Base-by-base conservation (phyloP, 2,888 invertebrate species). In the Crocallis elinguaria region DNA sequence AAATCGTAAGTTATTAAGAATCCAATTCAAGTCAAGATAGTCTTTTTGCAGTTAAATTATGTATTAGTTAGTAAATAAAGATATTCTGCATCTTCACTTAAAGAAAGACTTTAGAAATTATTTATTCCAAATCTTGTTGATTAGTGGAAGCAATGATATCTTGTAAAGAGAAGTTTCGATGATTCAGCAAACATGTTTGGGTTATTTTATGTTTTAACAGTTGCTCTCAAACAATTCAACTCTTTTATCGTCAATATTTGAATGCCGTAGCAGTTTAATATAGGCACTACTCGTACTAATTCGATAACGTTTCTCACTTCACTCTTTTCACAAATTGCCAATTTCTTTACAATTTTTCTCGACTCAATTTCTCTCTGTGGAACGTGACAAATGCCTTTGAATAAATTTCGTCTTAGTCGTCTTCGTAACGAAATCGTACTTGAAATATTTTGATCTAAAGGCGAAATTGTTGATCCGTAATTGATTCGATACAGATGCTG, bases 301-400 rank as follows among this genome's bases (percentile, higher is more conserved):
- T 60, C 49, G 35, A 55, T 49, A 45, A 51, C 38, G 49, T 48
- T 12, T 38, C 35, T 50, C 25, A 46, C 44, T 52, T 37, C 51
- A 59, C 42, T 63, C 45, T 45, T n/a, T n/a, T 62, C 63, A 48
- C 62, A 66, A 71, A 69, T 68, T 69, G 69, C 42, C 66, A 66
- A 66, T 66, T 69, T 55, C 60, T 55, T 64, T 51, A 60, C 61
- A 62, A 56, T 62, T 71, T 72, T 69, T 71, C 66, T 37, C 49
- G 54, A 67, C 64, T 69, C 67, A 63, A 71, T 70, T 67, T 64
- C 61, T 67, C 63, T 66, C 61, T 57, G 57, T 53, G 57, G 60
- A 66, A 69, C 71, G 71, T 71, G 74, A 74, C 69, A 68, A 73
- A 74, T 70, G 66, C 53, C 64, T 67, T 45, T 54, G 61, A 67